Base-by-base conservation (phyloP, 2,113 vertebrate species). In the Ceyx cyanopectus region DNA sequence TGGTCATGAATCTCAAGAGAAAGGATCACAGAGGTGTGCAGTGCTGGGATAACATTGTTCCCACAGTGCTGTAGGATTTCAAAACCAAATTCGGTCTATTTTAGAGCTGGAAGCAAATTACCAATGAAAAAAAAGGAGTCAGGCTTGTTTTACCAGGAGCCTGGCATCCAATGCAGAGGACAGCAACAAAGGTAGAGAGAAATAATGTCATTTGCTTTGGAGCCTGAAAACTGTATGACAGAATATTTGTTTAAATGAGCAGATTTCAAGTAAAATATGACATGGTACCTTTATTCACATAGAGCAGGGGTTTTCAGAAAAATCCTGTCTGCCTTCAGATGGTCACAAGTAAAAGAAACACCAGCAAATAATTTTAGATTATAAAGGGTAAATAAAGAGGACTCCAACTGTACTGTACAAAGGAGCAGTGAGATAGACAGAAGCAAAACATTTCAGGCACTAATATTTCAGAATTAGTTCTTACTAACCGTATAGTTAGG, bases 11-110 rank as follows among this genome's bases (percentile, higher is more conserved):
- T 62, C 67, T 24, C 60, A 34, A 34, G 70, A 75, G 69, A 67
- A 60, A 32, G 68, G 60, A 87, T 37, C 24, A 23, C 13, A 2
- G 87, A 70, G 63, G 46, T 2, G 3, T 87, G 90, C 60, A 37
- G 76, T 27, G 23, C 60, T 1, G 1, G 94, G 90, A 96, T 95
- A 96, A 94, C 79, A 70, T 77, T 92, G 87, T 92, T 92, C 51
- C 68, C 40, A 43, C 56, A 17, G 1, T 12, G 24, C 43, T 34
- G 56, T 5, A 85, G 48, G 67, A 66, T 67, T 94, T 89, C 48
- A 78, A 48, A 74, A 56, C 1, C 70, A 85, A 89, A 82, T 66
- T 53, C 0, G 0, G 10, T n/a, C 2, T n/a, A 7, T 92, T 95
- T 92, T 40, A 81, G 81, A 85, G 48, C 65, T 81, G 79, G 48